Evolutionary conservation across 1,140 invertebrate species (phyloP).

Genomic region (Drosophila bipectinata): DNA sequence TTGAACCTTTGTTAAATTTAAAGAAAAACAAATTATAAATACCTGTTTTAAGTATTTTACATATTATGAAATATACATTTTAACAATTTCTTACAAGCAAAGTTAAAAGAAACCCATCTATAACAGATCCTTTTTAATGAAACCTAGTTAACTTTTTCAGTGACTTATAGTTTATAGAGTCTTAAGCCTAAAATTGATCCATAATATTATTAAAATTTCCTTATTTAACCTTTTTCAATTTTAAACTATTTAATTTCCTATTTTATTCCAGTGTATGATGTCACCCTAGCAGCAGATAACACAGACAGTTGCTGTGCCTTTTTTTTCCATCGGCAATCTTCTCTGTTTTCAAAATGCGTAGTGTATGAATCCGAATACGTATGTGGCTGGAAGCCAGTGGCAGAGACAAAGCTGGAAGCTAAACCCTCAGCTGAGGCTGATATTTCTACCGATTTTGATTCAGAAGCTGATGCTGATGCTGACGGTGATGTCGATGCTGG

Average conservation of each 20-base stretch:
- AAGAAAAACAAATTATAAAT: too few relatives aligned
- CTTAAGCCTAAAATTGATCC: too few relatives aligned
- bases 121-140: too few relatives aligned
- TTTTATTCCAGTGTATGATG: constrained; percentile 11
- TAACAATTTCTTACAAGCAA: too few relatives aligned
- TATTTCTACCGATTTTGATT: not conserved
- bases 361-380: constrained; percentile 31
- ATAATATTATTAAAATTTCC: too few relatives aligned
- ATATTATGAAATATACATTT: too few relatives aligned
- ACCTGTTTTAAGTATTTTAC: too few relatives aligned
- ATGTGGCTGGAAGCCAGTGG: not conserved
- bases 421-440: not conserved
- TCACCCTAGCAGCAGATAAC: constrained; percentile 26
- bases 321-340: constrained; percentile 25
- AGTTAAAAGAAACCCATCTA: too few relatives aligned
- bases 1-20: too few relatives aligned
- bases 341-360: constrained; percentile 42
- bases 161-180: too few relatives aligned
- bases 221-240: too few relatives aligned
- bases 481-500: constrained; percentile 1
- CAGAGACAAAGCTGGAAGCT: not conserved
- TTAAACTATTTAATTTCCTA: not conserved
- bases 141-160: too few relatives aligned
- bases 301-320: constrained; percentile 21
- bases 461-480: constrained; percentile 2